Base-by-base conservation (phyloP, 2,797 vertebrate species). In the Myoxocephalus aenaeus region DNA sequence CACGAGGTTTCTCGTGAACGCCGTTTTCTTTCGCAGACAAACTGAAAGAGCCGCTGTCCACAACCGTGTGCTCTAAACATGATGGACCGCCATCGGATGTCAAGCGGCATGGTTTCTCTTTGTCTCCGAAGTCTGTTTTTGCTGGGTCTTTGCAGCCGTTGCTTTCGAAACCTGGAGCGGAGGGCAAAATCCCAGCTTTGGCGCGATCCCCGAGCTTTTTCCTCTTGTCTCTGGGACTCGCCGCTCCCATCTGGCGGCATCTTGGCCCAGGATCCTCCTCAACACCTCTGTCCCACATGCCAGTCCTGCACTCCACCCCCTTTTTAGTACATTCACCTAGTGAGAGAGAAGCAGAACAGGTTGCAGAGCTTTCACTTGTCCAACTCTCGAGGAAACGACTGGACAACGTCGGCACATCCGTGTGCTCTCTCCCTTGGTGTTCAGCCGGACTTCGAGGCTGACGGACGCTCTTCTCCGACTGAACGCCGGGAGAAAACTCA, bases 341-440 rank as follows among this genome's bases (percentile, higher is more conserved):
- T 75, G 70, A 81, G 44, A 86, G 59, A 86, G 84, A 90, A 87
- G 84, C 76, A 85, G 73, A 87, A 77, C 70, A 51, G 75, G 77
- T 57, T 75, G 88, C 79, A 79, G 86, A 34, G 27, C 27, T 64
- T 58, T 86, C 54, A 65, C 29, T 73, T 29, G 27, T 57, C 53
- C 56, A 22, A 22, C 68, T 34, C 17, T 61, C 14, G 13, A 38
- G 63, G 22, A 76, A 61, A 57, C 13, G n/a, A 81, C 59, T 75
- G 22, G 70, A 32, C 14, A 57, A 63, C 3, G 3, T 44, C 62
- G 50, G 53, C 18, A 56, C 32, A 32, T 70, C 20, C 15, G 46
- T 8, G 36, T 2, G 3, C 13, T 70, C n/a, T 50, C 44, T 58
- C 51, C 32, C 66, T 32, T 57, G 77, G 25, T 67, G 5, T 66